phyloP scores from a whole-genome alignment of 2,888 invertebrate species.

The Eupsilia transversa region DNA sequence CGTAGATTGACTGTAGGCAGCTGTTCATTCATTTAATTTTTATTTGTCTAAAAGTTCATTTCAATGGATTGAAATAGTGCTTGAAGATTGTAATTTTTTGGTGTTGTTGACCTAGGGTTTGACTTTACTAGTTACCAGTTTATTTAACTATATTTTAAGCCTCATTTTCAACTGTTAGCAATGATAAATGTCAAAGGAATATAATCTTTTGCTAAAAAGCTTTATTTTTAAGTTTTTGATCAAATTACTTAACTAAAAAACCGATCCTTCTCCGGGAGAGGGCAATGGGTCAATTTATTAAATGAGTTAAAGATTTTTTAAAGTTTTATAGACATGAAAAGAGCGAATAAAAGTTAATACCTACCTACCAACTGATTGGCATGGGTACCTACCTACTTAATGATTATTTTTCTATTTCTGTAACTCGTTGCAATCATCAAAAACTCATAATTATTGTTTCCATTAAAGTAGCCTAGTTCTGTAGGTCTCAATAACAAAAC shows the following conservation, averaged over 20 bases:
- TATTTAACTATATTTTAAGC: background rate
- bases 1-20: slow-evolving; percentile 69
- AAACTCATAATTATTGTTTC: slow-evolving; percentile 13
- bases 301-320: background rate
- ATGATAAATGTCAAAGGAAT: background rate
- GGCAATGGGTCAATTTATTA: background rate
- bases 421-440: slow-evolving; percentile 17
- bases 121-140: background rate
- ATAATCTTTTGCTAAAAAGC: background rate
- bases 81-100: slow-evolving; percentile 61
- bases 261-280: background rate
- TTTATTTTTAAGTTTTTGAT: background rate
- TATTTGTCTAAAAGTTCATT: slow-evolving; percentile 45
- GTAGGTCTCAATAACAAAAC: background rate
- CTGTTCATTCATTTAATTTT: slow-evolving; percentile 50
- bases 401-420: slow-evolving; percentile 10
- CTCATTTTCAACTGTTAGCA: slow-evolving; percentile 1
- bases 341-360: background rate
- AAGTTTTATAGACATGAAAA: too few species aligned
- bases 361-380: background rate
- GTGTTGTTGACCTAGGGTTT: slow-evolving; percentile 37
- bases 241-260: background rate
- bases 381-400: background rate
- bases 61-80: slow-evolving; percentile 62
- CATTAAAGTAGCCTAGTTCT: background rate